Base-by-base conservation (phyloP, 2,888 invertebrate species). In the Xestia c-nigrum region DNA sequence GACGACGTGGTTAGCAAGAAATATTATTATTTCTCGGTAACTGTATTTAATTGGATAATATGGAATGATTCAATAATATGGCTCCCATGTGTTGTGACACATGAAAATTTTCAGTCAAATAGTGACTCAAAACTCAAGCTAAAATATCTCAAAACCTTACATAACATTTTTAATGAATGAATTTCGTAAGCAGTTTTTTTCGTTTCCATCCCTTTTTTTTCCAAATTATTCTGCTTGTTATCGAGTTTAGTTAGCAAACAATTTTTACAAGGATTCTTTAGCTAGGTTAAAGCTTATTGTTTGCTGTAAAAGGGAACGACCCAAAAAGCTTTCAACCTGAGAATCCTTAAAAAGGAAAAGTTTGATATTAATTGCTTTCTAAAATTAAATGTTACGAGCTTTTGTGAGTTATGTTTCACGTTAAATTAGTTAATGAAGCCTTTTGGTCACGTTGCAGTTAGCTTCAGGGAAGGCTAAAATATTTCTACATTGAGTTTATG, bases 181-280 rank as follows among this genome's bases (percentile, higher is more conserved):
- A 31, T 57, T 38, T 24, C 38, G n/a, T 10, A 19, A 50, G 7
- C 14, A 24, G 16, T 61, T 24, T 19, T 12, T 78, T 55, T n/a
- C 14, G 5, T 31, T 55, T 81, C 3, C 14, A 81, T n/a, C 21
- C 61, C 12, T 10, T 67, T n/a, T 43, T 3, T 57, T 10, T 5
- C 5, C 21, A 5, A 16, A 5, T 55, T 14, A 5, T 38, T 52
- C 52, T 61, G n/a, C 46, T 61, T 59, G 24, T 52, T 12, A 55
- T 38, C 0, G 43, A 55, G 21, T 81, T 75, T 55, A 3, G 21
- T 76, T 66, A 55, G 12, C 12, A 5, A 76, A 47, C 9, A 43
- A 5, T 55, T 83, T 82, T 82, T 67, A 47, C 6, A 38, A 76
- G 83, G 77, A 43, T 82, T 79, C 77, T 10, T 21, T 12, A 21